Base-by-base conservation (phyloP, 2,888 invertebrate genomes). In the Eumacrocentrus americanus region DNA sequence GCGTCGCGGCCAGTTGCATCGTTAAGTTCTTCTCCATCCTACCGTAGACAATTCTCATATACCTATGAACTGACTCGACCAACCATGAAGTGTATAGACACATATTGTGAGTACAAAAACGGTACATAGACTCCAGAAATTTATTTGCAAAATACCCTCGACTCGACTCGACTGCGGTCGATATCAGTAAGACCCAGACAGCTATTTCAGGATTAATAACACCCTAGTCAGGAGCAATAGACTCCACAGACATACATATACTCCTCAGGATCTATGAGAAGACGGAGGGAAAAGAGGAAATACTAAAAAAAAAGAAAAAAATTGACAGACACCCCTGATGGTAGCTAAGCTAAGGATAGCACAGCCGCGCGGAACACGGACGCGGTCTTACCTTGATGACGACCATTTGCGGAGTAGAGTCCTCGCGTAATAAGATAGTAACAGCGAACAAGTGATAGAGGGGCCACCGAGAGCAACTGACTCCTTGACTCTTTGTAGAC, bases 341-440 rank as follows among this genome's bases (percentile, higher is more conserved):
- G 20, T 2, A 42, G 20, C 18, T 42, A 25, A 25, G 7, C 29
- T 9, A 29, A 4, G 29, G 29, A 29, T 29, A 25, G 22, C 22
- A 34, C 25, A 12, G 16, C 35, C 12, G 25, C 40, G 40, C 40
- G 48, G 38, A 56, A 48, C 56, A 56, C 46, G 47, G 56, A 38
- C 56, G 40, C 37, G 40, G 56, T 56, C 37, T 56, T 37, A 64
- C 64, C 67, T 70, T 66, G 72, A 72, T 70, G 70, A 72, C 69
- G 65, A 70, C 67, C 72, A 72, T 72, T 72, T 70, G 69, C 66
- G 64, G 67, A 68, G 69, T 66, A 63, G 67, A 68, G 54, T 58
- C 62, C 14, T 40, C 50, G 16, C 57, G 68, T 72, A 72, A 72
- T 72, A 71, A 72, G 70, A 71, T 71, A 70, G 68, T 65, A 69